Evolutionary conservation across 1,140 invertebrate genomes (phyloP), one percentile per base, ranked within the genome.

Genomic region (Zaprionus taronus): DNA sequence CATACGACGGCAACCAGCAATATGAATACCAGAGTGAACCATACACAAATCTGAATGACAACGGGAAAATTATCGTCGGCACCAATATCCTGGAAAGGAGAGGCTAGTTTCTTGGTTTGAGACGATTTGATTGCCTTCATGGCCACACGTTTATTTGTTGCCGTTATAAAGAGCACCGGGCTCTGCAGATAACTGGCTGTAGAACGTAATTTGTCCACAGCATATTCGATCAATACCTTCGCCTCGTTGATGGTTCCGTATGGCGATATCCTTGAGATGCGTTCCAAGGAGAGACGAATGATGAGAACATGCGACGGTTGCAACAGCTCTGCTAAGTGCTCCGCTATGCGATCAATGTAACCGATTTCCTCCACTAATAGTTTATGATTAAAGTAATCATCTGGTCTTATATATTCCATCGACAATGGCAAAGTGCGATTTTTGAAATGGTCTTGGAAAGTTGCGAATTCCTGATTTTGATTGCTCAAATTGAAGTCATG

Each of bases 11-110:
- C 94, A n/a, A 98, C 90, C 0, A 96, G 94, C 80, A 98, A 95
- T 26, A 95, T 91, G 81, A 98, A 95, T 15, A 95, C 93, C 24
- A 98, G 94, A 62, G 95, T 95, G 69, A 97, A 95, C 97, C 97
- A 98, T 5, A 98, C 93, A 51, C 98, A 94, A 76, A 99, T 98
- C 93, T 98, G 99, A 93, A 98, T 98, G 64, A 98, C 96, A 14
- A 96, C 95, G 17, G 97, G 95, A 92, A 96, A 97, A 82, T 96
- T 93, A 11, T 93, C 91, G 17, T 85, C 83, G 64, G 95, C 95
- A 76, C 92, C 92, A 11, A 94, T 93, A 15, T 95, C 80, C 63
- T 95, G 95, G 20, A 82, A 94, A 69, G 28, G 92, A 73, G 77
- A 9, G 2, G 7, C 17, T 12, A 22, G 28, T 15, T 66, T 11